These are phyloP conservation scores for Anoplophora glabripennis DNA, from an alignment of 1,140 invertebrate genomes.

Conservation along the genomic window DNA sequence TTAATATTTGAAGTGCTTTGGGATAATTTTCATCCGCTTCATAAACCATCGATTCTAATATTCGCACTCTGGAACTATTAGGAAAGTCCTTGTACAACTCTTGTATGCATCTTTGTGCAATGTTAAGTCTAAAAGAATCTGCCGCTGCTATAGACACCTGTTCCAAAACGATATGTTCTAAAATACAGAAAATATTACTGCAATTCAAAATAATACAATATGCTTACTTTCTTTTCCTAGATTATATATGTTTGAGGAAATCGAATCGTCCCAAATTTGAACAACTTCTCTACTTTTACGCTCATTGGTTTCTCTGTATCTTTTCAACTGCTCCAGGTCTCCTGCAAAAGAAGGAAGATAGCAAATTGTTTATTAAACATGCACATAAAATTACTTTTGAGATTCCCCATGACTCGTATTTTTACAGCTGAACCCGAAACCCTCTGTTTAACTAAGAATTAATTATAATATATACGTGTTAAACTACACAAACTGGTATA, in stretches of 20 bases:
- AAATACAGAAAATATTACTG: slow-evolving; percentile 45
- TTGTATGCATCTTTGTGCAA: slow-evolving; percentile 79
- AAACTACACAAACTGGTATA: no score
- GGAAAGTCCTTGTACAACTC: slow-evolving; percentile 83
- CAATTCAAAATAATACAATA: background rate
- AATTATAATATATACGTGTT: no score
- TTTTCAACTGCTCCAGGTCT: slow-evolving; percentile 74
- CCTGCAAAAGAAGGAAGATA: slow-evolving; percentile 56
- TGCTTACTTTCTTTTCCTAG: slow-evolving; percentile 88
- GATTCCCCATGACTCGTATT: no score
- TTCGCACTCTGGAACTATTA: slow-evolving; percentile 80
- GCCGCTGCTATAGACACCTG: slow-evolving; percentile 92
- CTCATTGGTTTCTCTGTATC: slow-evolving; percentile 90
- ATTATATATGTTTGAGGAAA: slow-evolving; percentile 72
- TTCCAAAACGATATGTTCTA: slow-evolving; percentile 85
- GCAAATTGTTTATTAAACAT: no score
- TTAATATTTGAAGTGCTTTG: slow-evolving; percentile 84
- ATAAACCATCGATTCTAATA: slow-evolving; percentile 81
- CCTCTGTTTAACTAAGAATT: no score
- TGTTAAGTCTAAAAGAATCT: slow-evolving; percentile 76
- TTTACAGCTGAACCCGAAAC: no score
- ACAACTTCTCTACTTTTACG: slow-evolving; percentile 85
- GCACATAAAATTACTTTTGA: no score
- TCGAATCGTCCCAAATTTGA: slow-evolving; percentile 76
- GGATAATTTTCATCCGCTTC: slow-evolving; percentile 88